A percentile compares a stretch with the other conserved stretches of the same genome.
phyloP scores from a whole-genome alignment of 1,140 invertebrate species.

The Luehdorfia chinensis region DNA sequence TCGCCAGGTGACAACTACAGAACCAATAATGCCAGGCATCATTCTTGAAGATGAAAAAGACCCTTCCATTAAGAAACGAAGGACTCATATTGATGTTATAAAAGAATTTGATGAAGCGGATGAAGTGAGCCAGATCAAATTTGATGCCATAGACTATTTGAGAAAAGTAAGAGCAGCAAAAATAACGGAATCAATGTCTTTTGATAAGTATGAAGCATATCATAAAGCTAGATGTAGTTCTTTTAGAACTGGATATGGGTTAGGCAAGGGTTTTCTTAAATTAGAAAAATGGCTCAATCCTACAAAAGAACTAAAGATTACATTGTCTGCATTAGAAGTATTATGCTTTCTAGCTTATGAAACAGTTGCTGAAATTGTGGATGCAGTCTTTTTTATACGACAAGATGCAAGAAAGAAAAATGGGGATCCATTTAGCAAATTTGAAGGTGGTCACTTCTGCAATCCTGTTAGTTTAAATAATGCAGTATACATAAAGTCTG shows the following conservation, averaged over 20 bases:
- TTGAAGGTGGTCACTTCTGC: slow-evolving; percentile 75
- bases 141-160: slow-evolving; percentile 74
- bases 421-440: slow-evolving; percentile 78
- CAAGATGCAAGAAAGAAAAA: slow-evolving; percentile 77
- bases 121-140: slow-evolving; percentile 74
- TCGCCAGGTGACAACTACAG: slow-evolving; percentile 25
- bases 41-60: slow-evolving; percentile 58
- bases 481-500: slow-evolving; percentile 75
- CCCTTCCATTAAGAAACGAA: slow-evolving; percentile 38
- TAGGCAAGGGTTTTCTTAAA: slow-evolving; percentile 63
- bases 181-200: slow-evolving; percentile 73
- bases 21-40: slow-evolving; percentile 34
- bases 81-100: slow-evolving; percentile 72
- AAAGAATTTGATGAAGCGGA: slow-evolving; percentile 78
- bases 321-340: slow-evolving; percentile 78
- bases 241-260: slow-evolving; percentile 51
- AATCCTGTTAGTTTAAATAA: slow-evolving; percentile 71
- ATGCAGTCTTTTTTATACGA: slow-evolving; percentile 81
- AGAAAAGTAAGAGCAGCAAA: slow-evolving; percentile 75
- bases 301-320: slow-evolving; percentile 67
- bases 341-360: slow-evolving; percentile 84
- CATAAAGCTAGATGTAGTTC: slow-evolving; percentile 70
- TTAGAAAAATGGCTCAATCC: slow-evolving; percentile 76
- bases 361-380: slow-evolving; percentile 84
- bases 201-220: slow-evolving; percentile 77